Conservation (phyloP, 1,140 invertebrate genomes). For the Tachypleus tridentatus region DNA sequence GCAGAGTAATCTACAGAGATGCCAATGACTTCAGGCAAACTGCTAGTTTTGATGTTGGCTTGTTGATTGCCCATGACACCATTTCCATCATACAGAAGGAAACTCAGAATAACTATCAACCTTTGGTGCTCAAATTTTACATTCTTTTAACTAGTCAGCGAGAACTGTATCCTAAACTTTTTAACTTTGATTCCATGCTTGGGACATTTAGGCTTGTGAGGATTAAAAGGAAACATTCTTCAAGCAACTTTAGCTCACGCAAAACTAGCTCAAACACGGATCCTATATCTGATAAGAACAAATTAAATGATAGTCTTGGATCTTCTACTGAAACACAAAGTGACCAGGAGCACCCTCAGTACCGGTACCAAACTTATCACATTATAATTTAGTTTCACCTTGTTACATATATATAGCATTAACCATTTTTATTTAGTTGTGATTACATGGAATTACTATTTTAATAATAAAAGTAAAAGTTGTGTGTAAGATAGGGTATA, state of each 20-base stretch:
- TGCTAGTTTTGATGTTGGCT: constrained; percentile 54
- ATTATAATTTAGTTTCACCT: no score
- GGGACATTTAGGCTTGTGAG: constrained; percentile 20
- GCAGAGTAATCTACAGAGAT: constrained; percentile 47
- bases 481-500: no score
- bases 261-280: constrained; percentile 12
- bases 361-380: no score
- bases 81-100: constrained; percentile 30
- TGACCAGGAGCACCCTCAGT: no score
- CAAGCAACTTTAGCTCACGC: constrained; percentile 14
- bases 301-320: no score
- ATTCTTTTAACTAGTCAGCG: constrained; percentile 53
- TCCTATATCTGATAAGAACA: no score
- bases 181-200: constrained; percentile 22
- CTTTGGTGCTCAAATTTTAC: constrained; percentile 54
- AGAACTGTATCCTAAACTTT: constrained; percentile 55
- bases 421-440: no score
- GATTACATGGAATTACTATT: no score
- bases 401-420: no score
- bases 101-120: constrained; percentile 18
- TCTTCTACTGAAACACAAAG: no score
- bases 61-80: constrained; percentile 45
- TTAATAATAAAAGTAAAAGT: no score
- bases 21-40: constrained; percentile 47
- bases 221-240: neutral